These are phyloP conservation scores for Psittacara wagleri DNA, from an alignment of 2,113 vertebrate genomes.

Conservation along the genomic window DNA sequence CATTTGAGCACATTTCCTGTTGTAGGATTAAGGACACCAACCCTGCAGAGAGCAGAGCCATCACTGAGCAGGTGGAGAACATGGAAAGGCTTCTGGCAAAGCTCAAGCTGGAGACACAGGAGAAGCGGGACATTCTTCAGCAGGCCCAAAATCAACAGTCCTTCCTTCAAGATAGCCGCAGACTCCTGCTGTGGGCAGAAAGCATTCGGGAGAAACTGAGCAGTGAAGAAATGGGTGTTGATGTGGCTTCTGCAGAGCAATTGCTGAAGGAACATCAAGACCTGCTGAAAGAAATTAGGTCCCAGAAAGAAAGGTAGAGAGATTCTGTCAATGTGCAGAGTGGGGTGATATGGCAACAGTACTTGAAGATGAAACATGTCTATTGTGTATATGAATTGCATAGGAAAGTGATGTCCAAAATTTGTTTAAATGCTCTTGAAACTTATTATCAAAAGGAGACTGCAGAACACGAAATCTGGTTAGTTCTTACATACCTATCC, in stretches of 20 bases:
- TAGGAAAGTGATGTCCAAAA: not conserved
- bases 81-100: slow-evolving; percentile 79
- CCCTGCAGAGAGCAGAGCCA: slow-evolving; percentile 77
- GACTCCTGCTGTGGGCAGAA: slow-evolving; percentile 75
- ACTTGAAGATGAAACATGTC: not conserved
- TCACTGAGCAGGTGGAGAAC: slow-evolving; percentile 76
- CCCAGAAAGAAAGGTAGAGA: slow-evolving; percentile 79
- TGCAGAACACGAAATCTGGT: not conserved
- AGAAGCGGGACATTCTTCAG: slow-evolving; percentile 49
- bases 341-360: not conserved
- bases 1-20: not conserved
- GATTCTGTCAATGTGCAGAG: not conserved
- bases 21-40: slow-evolving; percentile 82
- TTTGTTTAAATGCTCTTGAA: not conserved
- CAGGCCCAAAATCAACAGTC: slow-evolving; percentile 60
- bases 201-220: slow-evolving; percentile 71
- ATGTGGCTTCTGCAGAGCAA: slow-evolving; percentile 75
- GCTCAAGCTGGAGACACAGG: slow-evolving; percentile 67
- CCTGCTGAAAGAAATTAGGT: slow-evolving; percentile 78
- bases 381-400: not conserved
- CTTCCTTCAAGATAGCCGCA: slow-evolving; percentile 78
- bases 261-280: slow-evolving; percentile 79
- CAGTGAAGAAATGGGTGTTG: slow-evolving; percentile 72
- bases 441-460: not conserved
- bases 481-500: not conserved